Base-by-base conservation (phyloP, 2,888 invertebrate species). In the Axea sp. region DNA sequence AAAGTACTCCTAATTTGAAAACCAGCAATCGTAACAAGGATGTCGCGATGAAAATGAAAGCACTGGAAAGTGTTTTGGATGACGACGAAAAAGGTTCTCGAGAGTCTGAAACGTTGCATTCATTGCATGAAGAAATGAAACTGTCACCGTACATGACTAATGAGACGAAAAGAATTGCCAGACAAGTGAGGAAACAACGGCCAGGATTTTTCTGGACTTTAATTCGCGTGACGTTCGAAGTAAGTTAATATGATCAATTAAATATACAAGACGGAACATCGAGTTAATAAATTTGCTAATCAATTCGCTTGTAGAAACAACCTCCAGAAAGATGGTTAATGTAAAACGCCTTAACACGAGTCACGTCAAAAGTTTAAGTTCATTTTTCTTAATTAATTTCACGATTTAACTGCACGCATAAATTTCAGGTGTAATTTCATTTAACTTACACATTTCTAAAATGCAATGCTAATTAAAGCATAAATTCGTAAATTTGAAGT, bases 151-250 rank as follows among this genome's bases (percentile, higher is more conserved):
- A 74, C 41, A 80, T 84, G 15, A 76, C 81, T 11, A 84, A 85
- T 45, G 85, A 86, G 31, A 80, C 81, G 7, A 85, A 81, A 37
- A 81, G 86, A 30, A 80, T 83, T 0, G 84, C 80, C n/a, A 80
- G 86, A 45, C 82, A 84, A 72, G 80, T 82, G 19, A 80, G 80
- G 31, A 84, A 78, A 31, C 77, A 83, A 33, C 83, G 79, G 22
- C 87, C 87, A 0, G 87, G 86, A 41, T 84, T 86, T 57, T 87
- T 86, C 15, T 87, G 85, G 85, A 86, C 87, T 0, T 76, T 88
- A 7, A 85, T 83, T 1, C 82, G 81, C 49, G 75, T 86, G 1
- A 78, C 84, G 11, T 88, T 84, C 55, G 86, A 88, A 77, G 88
- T 88, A 76, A 78, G 57, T 60, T 30, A 0, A 31, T 24, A 26